Conservation (phyloP, 2,888 invertebrate genomes). For the Netelia melanura region DNA sequence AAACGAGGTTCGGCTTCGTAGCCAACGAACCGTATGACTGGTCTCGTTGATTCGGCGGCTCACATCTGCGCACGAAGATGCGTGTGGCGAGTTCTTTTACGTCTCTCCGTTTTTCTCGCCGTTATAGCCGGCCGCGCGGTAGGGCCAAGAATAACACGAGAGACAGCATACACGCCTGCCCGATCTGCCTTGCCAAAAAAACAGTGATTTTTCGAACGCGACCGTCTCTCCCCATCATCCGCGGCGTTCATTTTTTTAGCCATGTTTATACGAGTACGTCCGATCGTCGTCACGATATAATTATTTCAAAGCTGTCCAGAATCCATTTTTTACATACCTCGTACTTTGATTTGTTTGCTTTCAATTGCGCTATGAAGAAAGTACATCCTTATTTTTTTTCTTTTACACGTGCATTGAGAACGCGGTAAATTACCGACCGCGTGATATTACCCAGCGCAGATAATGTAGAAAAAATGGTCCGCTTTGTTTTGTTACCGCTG, state of each 20-base stretch:
- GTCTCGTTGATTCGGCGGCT: constrained; percentile 18
- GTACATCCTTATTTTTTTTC: too few species aligned
- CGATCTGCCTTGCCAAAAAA: constrained; percentile 85
- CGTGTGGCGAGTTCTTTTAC: constrained; percentile 37
- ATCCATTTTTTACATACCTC: not conserved
- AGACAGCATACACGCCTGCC: constrained; percentile 78
- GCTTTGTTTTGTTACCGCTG: not conserved
- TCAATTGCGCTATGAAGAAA: too few species aligned
- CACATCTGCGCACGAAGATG: constrained; percentile 53
- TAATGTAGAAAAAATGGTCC: constrained; percentile 11
- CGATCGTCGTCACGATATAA: not conserved
- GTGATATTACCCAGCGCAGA: constrained; percentile 42
- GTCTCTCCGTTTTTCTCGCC: constrained; percentile 57
- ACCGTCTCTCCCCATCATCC: not conserved
- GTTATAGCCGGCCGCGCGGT: constrained; percentile 69
- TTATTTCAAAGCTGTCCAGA: not conserved
- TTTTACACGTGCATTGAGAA: not conserved
- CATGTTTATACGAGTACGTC: not conserved
- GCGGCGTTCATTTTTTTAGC: not conserved
- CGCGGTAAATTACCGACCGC: constrained; percentile 56
- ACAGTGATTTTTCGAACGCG: constrained; percentile 64
- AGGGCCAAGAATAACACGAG: constrained; percentile 80
- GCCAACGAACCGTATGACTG: constrained; percentile 74
- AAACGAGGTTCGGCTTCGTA: constrained; percentile 62
- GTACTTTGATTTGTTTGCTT: too few species aligned